A percentile compares a stretch with the other conserved stretches of the same genome.
Conservation (phyloP, 2,888 invertebrate species). For the Alentia gelatinosa region DNA sequence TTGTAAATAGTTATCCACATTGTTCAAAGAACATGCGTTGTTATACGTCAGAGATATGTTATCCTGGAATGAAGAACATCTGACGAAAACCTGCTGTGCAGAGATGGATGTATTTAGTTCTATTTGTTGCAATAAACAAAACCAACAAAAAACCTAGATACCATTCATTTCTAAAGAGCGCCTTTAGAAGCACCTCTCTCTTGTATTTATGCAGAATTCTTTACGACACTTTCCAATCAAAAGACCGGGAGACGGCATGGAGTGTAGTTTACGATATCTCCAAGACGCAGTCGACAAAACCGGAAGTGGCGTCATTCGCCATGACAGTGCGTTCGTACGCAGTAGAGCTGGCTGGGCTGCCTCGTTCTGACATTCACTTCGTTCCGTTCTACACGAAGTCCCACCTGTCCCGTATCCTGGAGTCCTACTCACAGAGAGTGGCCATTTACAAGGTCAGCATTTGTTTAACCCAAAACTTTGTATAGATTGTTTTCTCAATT, state of each 20-base stretch:
- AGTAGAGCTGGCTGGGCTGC: slow-evolving; percentile 4
- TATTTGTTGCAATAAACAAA: too few relatives aligned
- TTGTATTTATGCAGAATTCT: slow-evolving; percentile 25
- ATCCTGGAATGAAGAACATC: too few relatives aligned
- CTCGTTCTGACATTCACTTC: neutral
- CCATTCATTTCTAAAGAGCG: too few relatives aligned
- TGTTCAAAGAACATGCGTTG: too few relatives aligned
- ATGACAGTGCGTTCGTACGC: neutral
- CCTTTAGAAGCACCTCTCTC: too few relatives aligned
- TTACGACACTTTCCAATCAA: neutral
- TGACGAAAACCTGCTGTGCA: too few relatives aligned
- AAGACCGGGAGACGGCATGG: neutral
- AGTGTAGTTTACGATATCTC: neutral
- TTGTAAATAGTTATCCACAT: too few relatives aligned
- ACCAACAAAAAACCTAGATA: too few relatives aligned
- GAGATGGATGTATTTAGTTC: too few relatives aligned
- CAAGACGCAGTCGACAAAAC: neutral
- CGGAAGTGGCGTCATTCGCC: neutral
- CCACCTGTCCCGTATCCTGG: slow-evolving; percentile 22
- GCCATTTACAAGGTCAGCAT: neutral
- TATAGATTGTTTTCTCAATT: neutral
- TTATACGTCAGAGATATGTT: too few relatives aligned
- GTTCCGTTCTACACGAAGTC: slow-evolving; percentile 50
- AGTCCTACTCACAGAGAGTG: slow-evolving; percentile 16
- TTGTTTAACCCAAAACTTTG: too few relatives aligned